Percentiles rank a stretch among this genome's conserved stretches.
Conservation (phyloP, 1,140 invertebrate species). For the Anastatus disparis region DNA sequence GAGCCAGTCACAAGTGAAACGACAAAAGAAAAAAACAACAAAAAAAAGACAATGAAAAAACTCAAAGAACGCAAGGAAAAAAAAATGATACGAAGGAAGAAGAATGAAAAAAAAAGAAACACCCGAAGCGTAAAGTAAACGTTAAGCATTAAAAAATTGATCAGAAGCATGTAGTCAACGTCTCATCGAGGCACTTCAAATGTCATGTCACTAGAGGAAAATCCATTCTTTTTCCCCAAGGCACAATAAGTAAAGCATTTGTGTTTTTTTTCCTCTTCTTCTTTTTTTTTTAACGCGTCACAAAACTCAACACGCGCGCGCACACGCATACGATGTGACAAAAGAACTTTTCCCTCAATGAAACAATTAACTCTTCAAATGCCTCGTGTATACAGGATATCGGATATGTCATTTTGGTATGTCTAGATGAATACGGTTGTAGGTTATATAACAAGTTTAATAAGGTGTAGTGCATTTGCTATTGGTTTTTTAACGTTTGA, state of each 20-base stretch:
- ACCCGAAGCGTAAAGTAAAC: neutral
- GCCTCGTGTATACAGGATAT: conserved; percentile 9
- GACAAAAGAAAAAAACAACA: neutral
- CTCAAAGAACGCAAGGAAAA: neutral
- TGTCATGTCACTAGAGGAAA: conserved; percentile 19
- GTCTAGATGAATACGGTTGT: neutral
- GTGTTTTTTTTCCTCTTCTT: no score
- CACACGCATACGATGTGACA: no score
- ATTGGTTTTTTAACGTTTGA: no score
- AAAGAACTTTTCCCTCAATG: no score
- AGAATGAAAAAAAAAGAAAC: neutral
- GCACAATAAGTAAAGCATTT: conserved; percentile 10
- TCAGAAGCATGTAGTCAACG: neutral
- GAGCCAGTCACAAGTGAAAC: no score
- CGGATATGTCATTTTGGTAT: neutral
- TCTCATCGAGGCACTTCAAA: conserved; percentile 22
- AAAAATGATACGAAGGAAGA: no score
- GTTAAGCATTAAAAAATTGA: conserved; percentile 20
- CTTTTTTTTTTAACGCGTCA: no score
- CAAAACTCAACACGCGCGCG: no score
- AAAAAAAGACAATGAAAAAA: neutral
- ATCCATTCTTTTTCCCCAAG: conserved; percentile 6
- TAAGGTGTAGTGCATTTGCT: no score
- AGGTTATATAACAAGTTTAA: neutral
- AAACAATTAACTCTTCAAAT: no score